Evolutionary conservation across 2,113 vertebrate genomes (phyloP).

Genomic region (Syngnathus floridae): DNA sequence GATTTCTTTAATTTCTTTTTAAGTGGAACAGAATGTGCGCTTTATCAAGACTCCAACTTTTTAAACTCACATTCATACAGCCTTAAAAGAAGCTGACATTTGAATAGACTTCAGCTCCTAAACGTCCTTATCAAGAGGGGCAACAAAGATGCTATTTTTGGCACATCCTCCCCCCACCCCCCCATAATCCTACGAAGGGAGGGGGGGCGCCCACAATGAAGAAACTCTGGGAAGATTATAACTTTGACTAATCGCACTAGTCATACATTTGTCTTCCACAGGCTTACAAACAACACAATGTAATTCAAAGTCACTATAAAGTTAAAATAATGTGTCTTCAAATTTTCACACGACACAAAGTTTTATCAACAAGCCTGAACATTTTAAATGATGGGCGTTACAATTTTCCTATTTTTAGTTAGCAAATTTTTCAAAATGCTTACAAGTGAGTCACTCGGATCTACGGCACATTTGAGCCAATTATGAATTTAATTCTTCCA

Average conservation of each 20-base stretch:
- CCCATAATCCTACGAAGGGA: background rate
- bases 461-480: background rate
- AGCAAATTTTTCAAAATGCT: too few species aligned
- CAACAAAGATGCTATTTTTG: background rate
- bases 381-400: too few species aligned
- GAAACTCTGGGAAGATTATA: background rate
- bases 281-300: background rate
- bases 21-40: background rate
- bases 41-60: background rate
- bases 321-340: too few species aligned
- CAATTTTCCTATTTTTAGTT: too few species aligned
- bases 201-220: background rate
- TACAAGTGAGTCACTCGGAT: too few species aligned
- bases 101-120: background rate
- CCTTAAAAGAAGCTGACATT: background rate
- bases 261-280: background rate
- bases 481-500: background rate
- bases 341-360: too few species aligned
- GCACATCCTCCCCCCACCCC: background rate
- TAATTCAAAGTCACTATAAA: too few species aligned
- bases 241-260: background rate
- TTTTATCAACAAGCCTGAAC: too few species aligned
- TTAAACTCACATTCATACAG: background rate
- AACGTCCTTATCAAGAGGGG: slow-evolving; percentile 2
- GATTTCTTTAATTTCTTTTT: background rate